Conservation (phyloP, 1,140 invertebrate species). For the Sesamia nonagrioides region DNA sequence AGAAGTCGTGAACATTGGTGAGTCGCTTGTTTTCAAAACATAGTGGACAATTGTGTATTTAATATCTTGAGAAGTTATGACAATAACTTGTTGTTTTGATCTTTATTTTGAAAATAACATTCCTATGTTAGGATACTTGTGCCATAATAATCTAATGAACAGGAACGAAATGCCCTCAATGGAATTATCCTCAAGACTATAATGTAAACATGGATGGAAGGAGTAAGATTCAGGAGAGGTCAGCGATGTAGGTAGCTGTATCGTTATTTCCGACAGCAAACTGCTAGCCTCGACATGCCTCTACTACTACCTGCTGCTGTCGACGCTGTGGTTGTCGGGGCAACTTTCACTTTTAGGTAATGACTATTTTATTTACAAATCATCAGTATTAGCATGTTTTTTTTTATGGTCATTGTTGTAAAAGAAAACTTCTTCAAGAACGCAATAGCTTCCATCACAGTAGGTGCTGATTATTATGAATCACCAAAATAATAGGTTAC, state of each 20-base stretch:
- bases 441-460: not conserved
- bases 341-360: slow-evolving; percentile 46
- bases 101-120: slow-evolving; percentile 3
- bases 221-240: slow-evolving; percentile 5
- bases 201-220: not conserved
- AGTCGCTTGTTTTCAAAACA: slow-evolving; percentile 56
- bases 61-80: too few species aligned
- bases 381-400: slow-evolving; percentile 31
- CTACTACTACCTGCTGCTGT: not conserved
- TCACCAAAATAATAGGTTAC: slow-evolving; percentile 17
- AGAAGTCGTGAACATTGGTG: slow-evolving; percentile 42
- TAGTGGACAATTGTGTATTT: slow-evolving; percentile 35
- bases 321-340: not conserved
- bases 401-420: not conserved
- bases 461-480: slow-evolving; percentile 1
- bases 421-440: not conserved
- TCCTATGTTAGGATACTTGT: slow-evolving; percentile 28
- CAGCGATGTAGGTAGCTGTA: not conserved
- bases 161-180: slow-evolving; percentile 7
- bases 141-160: slow-evolving; percentile 29
- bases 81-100: not conserved
- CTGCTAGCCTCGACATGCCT: slow-evolving; percentile 5
- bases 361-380: slow-evolving; percentile 22
- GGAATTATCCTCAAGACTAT: not conserved
- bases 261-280: not conserved